Percentiles rank a stretch among this genome's conserved stretches.
phyloP scores from a whole-genome alignment of 1,140 invertebrate genomes.

The Drosophila sturtevanti region DNA sequence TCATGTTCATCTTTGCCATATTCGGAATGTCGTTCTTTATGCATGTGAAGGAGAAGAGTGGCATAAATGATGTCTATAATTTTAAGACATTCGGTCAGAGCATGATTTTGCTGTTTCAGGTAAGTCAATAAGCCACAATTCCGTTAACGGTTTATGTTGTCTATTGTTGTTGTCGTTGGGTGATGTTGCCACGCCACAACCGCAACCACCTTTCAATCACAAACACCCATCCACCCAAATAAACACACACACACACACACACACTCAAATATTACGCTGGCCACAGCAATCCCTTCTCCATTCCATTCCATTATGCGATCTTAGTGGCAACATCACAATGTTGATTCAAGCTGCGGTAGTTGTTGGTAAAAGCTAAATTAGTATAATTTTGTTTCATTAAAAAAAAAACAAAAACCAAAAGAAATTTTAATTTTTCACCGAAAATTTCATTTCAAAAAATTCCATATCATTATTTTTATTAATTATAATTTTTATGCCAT shows the following conservation, averaged over 20 bases:
- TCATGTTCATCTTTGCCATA: slow-evolving; percentile 99
- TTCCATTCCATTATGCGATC: slow-evolving; percentile 36
- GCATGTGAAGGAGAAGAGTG: slow-evolving; percentile 96
- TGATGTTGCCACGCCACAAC: slow-evolving; percentile 73
- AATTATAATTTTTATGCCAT: not conserved
- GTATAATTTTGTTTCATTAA: slow-evolving; percentile 64
- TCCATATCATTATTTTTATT: not conserved
- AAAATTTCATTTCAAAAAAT: not conserved
- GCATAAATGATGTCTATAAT: slow-evolving; percentile 98
- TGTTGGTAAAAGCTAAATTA: slow-evolving; percentile 83
- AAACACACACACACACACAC: slow-evolving; percentile 3
- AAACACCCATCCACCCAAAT: not conserved
- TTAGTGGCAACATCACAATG: slow-evolving; percentile 82
- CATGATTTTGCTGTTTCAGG: slow-evolving; percentile 98
- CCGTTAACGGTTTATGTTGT: slow-evolving; percentile 82
- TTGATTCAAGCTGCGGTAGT: slow-evolving; percentile 82
- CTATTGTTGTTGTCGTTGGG: slow-evolving; percentile 83
- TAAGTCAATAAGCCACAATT: slow-evolving; percentile 83
- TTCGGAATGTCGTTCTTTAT: slow-evolving; percentile 99
- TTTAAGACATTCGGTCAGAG: slow-evolving; percentile 99
- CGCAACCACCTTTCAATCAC: slow-evolving; percentile 16
- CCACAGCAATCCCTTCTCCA: not conserved
- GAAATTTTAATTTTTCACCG: slow-evolving; percentile 16
- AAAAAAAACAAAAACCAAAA: too few species aligned
- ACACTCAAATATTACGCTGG: not conserved